A percentile compares a stretch with the other conserved stretches of the same genome.
Evolutionary conservation across 2,113 vertebrate genomes (phyloP).

Genomic region (Lophura nycthemera): DNA sequence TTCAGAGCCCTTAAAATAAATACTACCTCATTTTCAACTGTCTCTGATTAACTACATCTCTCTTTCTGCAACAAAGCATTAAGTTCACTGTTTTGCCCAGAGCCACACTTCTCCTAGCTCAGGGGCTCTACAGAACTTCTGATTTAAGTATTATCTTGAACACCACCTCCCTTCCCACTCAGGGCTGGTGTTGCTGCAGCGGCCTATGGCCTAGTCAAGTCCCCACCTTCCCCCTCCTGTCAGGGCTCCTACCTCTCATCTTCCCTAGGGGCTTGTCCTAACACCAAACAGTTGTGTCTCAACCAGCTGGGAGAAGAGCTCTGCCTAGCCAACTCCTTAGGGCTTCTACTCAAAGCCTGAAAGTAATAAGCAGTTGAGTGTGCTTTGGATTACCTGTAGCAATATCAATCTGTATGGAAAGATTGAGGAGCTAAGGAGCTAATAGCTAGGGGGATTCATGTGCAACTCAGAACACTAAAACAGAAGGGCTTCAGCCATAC

Average conservation of each 20-base stretch:
- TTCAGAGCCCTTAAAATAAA: constrained; percentile 28
- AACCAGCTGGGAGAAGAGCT: neutral
- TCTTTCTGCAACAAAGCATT: neutral
- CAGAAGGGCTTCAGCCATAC: neutral
- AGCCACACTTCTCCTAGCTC: neutral
- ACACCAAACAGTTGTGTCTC: neutral
- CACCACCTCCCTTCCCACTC: neutral
- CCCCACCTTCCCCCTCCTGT: neutral
- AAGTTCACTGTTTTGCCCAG: neutral
- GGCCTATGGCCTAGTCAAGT: neutral
- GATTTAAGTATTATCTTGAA: neutral
- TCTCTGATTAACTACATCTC: neutral
- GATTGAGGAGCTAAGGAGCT: neutral
- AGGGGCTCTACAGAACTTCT: neutral
- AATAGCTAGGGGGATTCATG: neutral
- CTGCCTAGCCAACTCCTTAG: neutral
- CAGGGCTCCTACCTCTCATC: neutral
- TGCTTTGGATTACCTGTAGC: rapidly evolving
- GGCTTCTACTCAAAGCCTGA: neutral
- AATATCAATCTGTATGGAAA: neutral
- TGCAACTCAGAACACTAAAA: neutral
- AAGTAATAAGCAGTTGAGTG: neutral
- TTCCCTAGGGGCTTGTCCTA: neutral
- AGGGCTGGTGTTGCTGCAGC: neutral
- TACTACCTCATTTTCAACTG: neutral